Conservation (phyloP, 2,888 invertebrate species). For the Unio delphinus region DNA sequence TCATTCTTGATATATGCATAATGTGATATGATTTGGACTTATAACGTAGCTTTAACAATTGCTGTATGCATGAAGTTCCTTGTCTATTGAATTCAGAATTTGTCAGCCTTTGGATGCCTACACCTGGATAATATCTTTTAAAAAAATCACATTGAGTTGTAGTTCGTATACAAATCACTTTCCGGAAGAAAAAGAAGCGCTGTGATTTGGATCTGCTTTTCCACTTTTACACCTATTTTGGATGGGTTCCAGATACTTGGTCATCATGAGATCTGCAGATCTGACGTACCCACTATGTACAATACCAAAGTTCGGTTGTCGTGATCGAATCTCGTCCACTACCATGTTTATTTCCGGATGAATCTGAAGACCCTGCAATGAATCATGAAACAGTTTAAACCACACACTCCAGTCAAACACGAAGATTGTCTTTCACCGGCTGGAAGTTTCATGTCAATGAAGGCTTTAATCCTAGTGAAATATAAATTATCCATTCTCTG, state of each 20-base stretch:
- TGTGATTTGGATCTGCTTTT: slow-evolving; percentile 3
- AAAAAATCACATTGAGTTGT: too few relatives aligned
- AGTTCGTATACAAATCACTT: too few relatives aligned
- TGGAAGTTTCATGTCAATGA: too few relatives aligned
- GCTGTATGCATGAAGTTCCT: too few relatives aligned
- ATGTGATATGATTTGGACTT: too few relatives aligned
- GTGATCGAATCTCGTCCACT: slow-evolving; percentile 22
- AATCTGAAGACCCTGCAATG: slow-evolving; percentile 29
- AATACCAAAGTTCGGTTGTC: slow-evolving; percentile 15
- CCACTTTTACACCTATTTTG: slow-evolving; percentile 25
- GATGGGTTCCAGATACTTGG: slow-evolving; percentile 11
- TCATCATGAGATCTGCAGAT: slow-evolving; percentile 27
- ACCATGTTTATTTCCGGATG: slow-evolving; percentile 20
- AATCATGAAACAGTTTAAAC: not conserved
- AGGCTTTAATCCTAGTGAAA: too few relatives aligned
- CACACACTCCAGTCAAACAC: not conserved
- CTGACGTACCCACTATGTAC: slow-evolving; percentile 32
- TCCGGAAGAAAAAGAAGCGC: not conserved
- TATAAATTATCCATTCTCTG: too few relatives aligned
- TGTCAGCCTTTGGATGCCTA: too few relatives aligned
- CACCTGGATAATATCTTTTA: too few relatives aligned
- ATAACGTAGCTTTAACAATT: too few relatives aligned
- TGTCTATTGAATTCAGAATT: too few relatives aligned
- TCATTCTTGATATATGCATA: too few relatives aligned
- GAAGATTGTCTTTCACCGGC: not conserved